phyloP scores from a whole-genome alignment of 2,113 vertebrate species.

The Willisornis vidua region DNA sequence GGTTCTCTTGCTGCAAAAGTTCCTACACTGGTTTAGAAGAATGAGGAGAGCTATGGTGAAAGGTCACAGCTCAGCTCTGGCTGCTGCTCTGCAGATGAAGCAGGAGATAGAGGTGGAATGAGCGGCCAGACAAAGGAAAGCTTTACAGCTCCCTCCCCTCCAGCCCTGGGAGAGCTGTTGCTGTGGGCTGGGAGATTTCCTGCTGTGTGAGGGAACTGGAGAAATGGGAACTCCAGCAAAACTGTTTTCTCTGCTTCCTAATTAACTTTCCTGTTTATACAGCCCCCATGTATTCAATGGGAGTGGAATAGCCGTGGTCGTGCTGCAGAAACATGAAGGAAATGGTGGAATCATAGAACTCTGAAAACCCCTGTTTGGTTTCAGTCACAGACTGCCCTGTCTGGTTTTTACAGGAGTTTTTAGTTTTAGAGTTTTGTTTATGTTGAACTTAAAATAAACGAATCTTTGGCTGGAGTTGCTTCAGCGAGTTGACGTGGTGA shows the following conservation, averaged over 20 bases:
- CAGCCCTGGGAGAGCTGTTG: neutral
- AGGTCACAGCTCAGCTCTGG: neutral
- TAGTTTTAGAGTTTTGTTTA: neutral
- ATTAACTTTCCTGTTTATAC: constrained; percentile 47
- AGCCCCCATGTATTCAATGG: neutral
- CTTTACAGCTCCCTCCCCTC: neutral
- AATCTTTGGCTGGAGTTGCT: neutral
- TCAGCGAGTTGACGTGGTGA: neutral
- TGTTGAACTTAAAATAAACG: neutral
- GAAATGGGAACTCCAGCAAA: neutral
- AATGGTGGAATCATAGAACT: neutral
- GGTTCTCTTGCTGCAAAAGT: neutral
- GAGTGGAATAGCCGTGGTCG: neutral
- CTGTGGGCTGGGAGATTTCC: neutral
- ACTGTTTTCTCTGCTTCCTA: constrained; percentile 43
- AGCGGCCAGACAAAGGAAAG: neutral
- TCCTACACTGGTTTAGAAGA: accelerated
- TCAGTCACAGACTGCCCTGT: neutral
- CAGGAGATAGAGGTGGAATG: neutral
- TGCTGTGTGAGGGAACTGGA: neutral
- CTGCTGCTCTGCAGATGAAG: neutral
- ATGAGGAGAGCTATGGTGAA: neutral
- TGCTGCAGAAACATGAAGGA: neutral
- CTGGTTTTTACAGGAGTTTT: neutral
- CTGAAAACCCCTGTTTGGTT: neutral